Percentiles rank a stretch among this genome's conserved stretches.
Conservation (phyloP, 64 coral and sea anemone species). For the Pocillopora verrucosa region DNA sequence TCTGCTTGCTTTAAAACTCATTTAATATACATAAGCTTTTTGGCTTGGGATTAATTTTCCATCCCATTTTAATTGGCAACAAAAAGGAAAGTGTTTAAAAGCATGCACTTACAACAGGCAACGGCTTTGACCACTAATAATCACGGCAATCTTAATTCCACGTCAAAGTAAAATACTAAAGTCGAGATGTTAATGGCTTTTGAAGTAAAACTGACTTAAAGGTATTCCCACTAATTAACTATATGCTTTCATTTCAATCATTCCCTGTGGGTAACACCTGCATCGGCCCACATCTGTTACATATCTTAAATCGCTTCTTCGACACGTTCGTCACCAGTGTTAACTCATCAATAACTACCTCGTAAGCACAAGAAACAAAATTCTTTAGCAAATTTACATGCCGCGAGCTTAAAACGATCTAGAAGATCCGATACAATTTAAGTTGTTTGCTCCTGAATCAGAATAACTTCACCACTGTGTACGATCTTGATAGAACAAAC, state of each 20-base stretch:
- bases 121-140: background rate
- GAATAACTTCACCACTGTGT: background rate
- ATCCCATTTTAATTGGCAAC: background rate
- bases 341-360: background rate
- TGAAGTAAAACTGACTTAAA: background rate
- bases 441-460: background rate
- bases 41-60: background rate
- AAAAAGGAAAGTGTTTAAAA: background rate
- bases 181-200: background rate
- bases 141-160: background rate
- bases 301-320: constrained; percentile 15
- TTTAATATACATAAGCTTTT: constrained; percentile 36
- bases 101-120: background rate
- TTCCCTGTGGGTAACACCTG: constrained; percentile 6
- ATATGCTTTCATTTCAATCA: background rate
- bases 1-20: constrained; percentile 28
- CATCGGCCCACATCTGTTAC: constrained; percentile 7
- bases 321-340: background rate
- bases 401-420: background rate
- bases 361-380: background rate
- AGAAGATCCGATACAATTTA: background rate
- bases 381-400: background rate
- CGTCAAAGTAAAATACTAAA: background rate
- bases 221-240: background rate
- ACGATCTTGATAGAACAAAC: constrained; percentile 5